A percentile compares a stretch with the other conserved stretches of the same genome.
Evolutionary conservation across 2,797 vertebrate genomes (phyloP).

Genomic region (Sparus aurata): DNA sequence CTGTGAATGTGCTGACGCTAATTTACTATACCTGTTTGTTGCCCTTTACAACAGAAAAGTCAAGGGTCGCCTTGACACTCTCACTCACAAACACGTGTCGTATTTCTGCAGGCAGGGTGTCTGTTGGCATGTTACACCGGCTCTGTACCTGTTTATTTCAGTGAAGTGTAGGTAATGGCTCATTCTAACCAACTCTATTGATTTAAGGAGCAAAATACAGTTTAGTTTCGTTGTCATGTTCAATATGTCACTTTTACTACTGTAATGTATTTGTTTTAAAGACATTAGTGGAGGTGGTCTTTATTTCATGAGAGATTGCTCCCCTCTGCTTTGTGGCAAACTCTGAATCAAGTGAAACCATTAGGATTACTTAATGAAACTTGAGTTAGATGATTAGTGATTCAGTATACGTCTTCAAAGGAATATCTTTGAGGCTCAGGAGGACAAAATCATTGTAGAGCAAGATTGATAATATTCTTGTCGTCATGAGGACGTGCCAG

Average conservation of each 20-base stretch:
- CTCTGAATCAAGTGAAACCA: background rate
- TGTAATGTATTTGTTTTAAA: background rate
- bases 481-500: slow-evolving; percentile 23
- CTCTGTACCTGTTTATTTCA: background rate
- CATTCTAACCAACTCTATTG: background rate
- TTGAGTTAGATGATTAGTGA: background rate
- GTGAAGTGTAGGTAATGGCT: background rate
- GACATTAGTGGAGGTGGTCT: background rate
- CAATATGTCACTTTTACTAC: no score
- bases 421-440: background rate
- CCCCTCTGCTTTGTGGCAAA: background rate
- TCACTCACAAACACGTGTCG: slow-evolving; percentile 8
- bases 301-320: background rate
- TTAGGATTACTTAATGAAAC: background rate
- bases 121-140: background rate
- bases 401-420: background rate
- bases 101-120: slow-evolving; percentile 23
- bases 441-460: slow-evolving; percentile 13
- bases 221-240: background rate
- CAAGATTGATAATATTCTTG: background rate
- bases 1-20: background rate
- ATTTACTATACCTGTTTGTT: slow-evolving; percentile 1
- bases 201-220: background rate
- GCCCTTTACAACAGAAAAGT: slow-evolving; percentile 7
- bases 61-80: background rate